Evolutionary conservation across 1,140 invertebrate species (phyloP).

Genomic region (Cepaea nemoralis): DNA sequence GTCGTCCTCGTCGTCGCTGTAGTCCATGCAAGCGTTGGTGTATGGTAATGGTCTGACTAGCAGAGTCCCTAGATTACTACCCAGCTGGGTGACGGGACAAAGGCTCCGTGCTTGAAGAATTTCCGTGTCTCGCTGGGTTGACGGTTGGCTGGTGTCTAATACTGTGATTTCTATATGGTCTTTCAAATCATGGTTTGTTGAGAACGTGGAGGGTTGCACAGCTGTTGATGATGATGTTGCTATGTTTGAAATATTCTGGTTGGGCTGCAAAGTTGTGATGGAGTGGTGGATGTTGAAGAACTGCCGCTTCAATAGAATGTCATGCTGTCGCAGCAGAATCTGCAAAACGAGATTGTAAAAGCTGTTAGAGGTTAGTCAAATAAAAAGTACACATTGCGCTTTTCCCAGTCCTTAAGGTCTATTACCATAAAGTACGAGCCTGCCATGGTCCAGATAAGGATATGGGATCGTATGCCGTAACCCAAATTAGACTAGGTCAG

Average conservation of each 20-base stretch:
- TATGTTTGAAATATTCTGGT: neutral
- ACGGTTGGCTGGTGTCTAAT: too few species aligned
- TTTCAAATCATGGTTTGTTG: neutral
- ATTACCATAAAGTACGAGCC: too few species aligned
- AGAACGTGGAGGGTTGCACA: constrained; percentile 45
- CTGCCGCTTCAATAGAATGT: constrained; percentile 62
- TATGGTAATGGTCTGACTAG: constrained; percentile 44
- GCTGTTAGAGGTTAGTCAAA: too few species aligned
- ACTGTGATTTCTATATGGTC: too few species aligned
- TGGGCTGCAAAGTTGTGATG: constrained; percentile 49
- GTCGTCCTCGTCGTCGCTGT: constrained; percentile 48
- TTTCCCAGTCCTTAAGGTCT: too few species aligned
- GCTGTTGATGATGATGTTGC: constrained; percentile 19
- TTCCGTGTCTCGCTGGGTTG: too few species aligned
- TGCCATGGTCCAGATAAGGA: too few species aligned
- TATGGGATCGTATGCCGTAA: too few species aligned
- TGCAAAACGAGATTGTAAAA: too few species aligned
- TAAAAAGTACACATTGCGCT: too few species aligned
- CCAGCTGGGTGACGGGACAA: constrained; percentile 18
- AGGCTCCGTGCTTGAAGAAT: too few species aligned
- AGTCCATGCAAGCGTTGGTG: constrained; percentile 50
- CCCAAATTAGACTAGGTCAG: too few species aligned
- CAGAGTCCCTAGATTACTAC: constrained; percentile 35
- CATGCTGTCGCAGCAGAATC: constrained; percentile 65
- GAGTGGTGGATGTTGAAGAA: constrained; percentile 64